phyloP scores from a whole-genome alignment of 2,888 invertebrate species.

The Volucella zonaria region DNA sequence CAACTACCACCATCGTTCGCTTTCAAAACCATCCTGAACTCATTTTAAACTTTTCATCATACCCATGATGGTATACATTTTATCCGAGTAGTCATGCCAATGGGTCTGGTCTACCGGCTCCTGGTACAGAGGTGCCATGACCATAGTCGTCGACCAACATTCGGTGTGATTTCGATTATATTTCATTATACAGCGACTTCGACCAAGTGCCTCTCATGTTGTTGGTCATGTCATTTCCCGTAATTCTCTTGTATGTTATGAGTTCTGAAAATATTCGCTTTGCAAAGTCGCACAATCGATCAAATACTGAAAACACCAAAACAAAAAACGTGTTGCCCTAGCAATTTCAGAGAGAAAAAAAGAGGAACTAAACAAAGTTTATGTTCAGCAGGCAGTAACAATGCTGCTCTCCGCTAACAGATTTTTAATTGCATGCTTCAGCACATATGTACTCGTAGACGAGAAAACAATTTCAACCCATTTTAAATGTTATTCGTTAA shows the following conservation, averaged over 20 bases:
- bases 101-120: neutral
- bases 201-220: constrained; percentile 24
- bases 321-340: too few species aligned
- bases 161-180: constrained; percentile 26
- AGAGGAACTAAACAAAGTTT: too few species aligned
- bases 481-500: too few species aligned
- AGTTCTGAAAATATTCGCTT: constrained; percentile 4
- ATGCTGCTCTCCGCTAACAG: too few species aligned
- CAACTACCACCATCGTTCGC: too few species aligned
- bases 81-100: neutral
- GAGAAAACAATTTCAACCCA: too few species aligned
- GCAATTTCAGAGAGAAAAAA: too few species aligned
- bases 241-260: constrained; percentile 14
- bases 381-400: too few species aligned
- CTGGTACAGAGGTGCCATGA: neutral
- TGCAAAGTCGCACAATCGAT: neutral
- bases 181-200: constrained; percentile 34
- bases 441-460: too few species aligned
- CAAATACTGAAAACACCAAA: neutral
- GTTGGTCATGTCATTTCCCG: constrained; percentile 21
- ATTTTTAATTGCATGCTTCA: too few species aligned
- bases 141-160: neutral
- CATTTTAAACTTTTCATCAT: constrained; percentile 39
- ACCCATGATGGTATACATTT: constrained; percentile 19
- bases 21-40: neutral